phyloP scores from a whole-genome alignment of 2,797 vertebrate genomes.

The Brachyrhaphis roseni region DNA sequence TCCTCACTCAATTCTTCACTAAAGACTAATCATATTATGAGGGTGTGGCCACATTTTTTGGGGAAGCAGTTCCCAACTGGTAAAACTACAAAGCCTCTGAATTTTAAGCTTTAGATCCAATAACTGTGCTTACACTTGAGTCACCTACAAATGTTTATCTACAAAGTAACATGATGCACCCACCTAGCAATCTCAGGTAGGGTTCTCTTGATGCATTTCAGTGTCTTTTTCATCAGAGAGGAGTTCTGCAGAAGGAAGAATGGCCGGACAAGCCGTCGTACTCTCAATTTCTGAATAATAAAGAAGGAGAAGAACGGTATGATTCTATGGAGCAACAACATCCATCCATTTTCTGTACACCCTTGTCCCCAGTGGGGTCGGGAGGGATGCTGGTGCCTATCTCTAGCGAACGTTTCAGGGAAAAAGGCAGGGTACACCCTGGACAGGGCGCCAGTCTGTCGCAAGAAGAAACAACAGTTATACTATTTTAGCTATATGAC shows the following conservation, averaged over 20 bases:
- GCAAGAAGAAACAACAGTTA: no score
- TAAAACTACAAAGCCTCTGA: background rate
- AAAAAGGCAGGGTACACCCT: no score
- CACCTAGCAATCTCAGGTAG: slow-evolving; percentile 95
- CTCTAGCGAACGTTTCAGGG: no score
- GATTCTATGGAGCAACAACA: background rate
- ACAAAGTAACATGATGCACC: background rate
- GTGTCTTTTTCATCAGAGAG: slow-evolving; percentile 96
- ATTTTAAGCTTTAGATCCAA: background rate
- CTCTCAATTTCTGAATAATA: slow-evolving; percentile 80
- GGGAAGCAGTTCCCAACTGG: background rate
- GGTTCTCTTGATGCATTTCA: slow-evolving; percentile 93
- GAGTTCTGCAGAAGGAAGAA: slow-evolving; percentile 98
- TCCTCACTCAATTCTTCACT: background rate
- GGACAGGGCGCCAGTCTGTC: no score
- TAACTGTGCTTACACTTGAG: background rate
- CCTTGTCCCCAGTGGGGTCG: no score
- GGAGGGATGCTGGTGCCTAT: no score
- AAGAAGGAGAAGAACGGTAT: background rate
- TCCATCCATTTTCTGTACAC: no score
- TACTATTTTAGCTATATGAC: no score
- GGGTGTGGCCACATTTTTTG: background rate
- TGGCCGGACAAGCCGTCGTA: slow-evolving; percentile 89
- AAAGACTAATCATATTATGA: background rate
- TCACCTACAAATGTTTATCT: background rate